These are phyloP conservation scores for Eupithecia exiguata DNA, from an alignment of 2,888 invertebrate genomes.

Conservation along the genomic window DNA sequence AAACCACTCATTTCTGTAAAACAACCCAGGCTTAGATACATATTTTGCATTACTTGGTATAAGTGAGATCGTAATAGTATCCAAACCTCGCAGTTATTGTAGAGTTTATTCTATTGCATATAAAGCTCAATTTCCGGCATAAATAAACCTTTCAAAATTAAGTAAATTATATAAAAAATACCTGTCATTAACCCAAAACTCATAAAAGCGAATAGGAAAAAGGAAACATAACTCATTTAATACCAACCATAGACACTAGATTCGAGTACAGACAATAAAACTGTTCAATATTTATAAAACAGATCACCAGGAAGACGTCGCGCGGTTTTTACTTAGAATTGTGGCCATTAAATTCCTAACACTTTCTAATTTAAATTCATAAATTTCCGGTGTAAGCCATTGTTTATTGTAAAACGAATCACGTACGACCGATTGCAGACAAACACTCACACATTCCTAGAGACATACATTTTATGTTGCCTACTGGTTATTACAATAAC, in stretches of 20 bases:
- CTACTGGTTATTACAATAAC: constrained; percentile 46
- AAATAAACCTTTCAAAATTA: background rate
- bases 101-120: background rate
- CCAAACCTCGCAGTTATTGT: background rate
- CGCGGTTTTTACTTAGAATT: constrained; percentile 46
- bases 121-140: constrained; percentile 16
- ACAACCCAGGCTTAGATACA: background rate
- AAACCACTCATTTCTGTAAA: constrained; percentile 15
- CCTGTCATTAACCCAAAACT: constrained; percentile 24
- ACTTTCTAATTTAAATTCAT: constrained; percentile 84
- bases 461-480: constrained; percentile 57
- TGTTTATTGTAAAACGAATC: constrained; percentile 67
- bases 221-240: constrained; percentile 54
- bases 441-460: constrained; percentile 60
- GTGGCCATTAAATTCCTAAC: constrained; percentile 78
- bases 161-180: constrained; percentile 9
- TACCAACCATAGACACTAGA: constrained; percentile 33
- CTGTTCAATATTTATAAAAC: constrained; percentile 71
- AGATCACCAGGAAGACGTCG: constrained; percentile 62
- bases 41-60: background rate
- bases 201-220: constrained; percentile 46
- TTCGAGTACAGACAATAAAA: constrained; percentile 59
- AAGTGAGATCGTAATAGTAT: background rate
- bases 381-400: constrained; percentile 81
- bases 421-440: constrained; percentile 79